Evolutionary conservation across 2,888 invertebrate genomes (phyloP).

Genomic region (Phytoseiulus persimilis): DNA sequence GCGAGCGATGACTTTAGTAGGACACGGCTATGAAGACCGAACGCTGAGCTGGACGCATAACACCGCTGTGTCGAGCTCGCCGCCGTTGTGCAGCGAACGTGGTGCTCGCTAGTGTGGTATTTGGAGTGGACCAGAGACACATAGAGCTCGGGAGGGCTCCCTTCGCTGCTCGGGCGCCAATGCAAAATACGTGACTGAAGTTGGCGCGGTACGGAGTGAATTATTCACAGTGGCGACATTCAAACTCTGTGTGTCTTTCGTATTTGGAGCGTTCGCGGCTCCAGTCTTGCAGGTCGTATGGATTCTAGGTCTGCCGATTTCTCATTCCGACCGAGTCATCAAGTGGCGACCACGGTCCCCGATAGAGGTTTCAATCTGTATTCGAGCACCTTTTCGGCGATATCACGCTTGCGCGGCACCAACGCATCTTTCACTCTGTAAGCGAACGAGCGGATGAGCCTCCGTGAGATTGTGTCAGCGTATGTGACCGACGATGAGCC

Average conservation of each 20-base stretch:
- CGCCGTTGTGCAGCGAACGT: neutral
- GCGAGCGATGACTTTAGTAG: too few relatives aligned
- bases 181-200: neutral
- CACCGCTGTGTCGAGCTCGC: too few relatives aligned
- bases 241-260: neutral
- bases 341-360: too few relatives aligned
- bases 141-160: neutral
- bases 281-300: neutral
- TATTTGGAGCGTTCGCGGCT: neutral
- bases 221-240: neutral
- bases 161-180: neutral
- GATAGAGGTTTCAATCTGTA: too few relatives aligned
- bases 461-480: neutral
- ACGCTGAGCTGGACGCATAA: neutral
- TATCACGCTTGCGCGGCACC: too few relatives aligned
- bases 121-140: neutral
- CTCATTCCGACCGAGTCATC: neutral
- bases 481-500: neutral
- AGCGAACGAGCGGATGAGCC: neutral
- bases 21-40: neutral
- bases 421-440: too few relatives aligned
- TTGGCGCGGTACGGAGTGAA: neutral
- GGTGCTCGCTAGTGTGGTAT: neutral
- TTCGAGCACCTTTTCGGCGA: too few relatives aligned
- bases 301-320: neutral